phyloP scores from a whole-genome alignment of 2,113 vertebrate species.

The Odocoileus hemionus region DNA sequence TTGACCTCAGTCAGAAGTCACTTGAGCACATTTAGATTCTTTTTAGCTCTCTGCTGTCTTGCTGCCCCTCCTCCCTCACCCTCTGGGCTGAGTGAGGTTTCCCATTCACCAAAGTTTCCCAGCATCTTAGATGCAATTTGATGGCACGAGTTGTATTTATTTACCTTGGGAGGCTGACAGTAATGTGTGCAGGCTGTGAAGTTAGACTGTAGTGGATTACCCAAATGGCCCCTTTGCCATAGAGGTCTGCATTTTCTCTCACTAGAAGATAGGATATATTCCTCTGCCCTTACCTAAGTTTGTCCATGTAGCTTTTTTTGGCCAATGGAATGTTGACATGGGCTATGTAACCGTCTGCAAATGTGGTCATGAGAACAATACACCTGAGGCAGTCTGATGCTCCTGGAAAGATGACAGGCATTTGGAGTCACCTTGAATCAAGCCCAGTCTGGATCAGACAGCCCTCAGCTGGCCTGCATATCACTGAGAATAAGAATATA shows the following conservation, averaged over 20 bases:
- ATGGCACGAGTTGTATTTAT: neutral
- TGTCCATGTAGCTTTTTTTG: neutral
- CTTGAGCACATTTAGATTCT: neutral
- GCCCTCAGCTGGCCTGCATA: neutral
- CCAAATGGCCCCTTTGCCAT: neutral
- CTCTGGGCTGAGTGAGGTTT: neutral
- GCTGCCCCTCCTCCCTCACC: neutral
- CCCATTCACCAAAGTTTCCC: neutral
- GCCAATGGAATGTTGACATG: neutral
- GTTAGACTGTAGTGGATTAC: neutral
- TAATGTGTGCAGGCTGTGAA: neutral
- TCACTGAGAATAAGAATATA: neutral
- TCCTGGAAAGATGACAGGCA: neutral
- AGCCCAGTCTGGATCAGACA: neutral
- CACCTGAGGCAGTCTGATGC: neutral
- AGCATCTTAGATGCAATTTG: neutral
- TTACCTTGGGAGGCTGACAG: neutral
- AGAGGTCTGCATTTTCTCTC: neutral
- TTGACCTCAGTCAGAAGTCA: neutral
- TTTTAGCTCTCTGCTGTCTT: neutral
- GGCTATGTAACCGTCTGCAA: neutral
- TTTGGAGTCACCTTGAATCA: neutral
- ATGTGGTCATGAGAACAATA: neutral
- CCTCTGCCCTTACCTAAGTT: neutral
- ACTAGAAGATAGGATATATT: neutral